A percentile compares a stretch with the other conserved stretches of the same genome.
phyloP scores from a whole-genome alignment of 1,140 invertebrate genomes.

The Stegodyphus mimosarum region DNA sequence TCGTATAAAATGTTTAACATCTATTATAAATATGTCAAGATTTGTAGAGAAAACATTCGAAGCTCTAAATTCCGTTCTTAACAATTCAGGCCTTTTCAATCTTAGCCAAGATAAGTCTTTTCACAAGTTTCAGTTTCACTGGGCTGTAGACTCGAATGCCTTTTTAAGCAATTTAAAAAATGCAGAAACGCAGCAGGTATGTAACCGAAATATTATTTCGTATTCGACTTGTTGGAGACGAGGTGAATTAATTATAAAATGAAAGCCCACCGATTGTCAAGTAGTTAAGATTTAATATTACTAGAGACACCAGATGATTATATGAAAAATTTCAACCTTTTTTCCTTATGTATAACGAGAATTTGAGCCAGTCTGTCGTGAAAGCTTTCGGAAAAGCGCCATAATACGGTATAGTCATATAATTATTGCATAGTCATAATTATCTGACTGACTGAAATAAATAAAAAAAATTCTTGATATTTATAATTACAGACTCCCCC shows the following conservation, averaged over 20 bases:
- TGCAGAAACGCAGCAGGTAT: conserved; percentile 31
- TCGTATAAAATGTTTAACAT: not conserved
- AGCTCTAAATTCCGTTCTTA: conserved; percentile 41
- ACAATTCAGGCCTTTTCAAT: conserved; percentile 37
- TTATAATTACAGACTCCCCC: too few relatives aligned
- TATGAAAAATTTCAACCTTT: not conserved
- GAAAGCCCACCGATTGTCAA: not conserved
- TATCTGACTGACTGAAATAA: too few relatives aligned
- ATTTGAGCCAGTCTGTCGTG: not conserved
- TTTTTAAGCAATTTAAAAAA: conserved; percentile 26
- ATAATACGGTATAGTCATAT: too few relatives aligned
- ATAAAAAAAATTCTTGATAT: too few relatives aligned
- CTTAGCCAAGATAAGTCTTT: conserved; percentile 31
- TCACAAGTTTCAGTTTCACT: conserved; percentile 16
- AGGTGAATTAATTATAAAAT: not conserved
- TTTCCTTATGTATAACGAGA: not conserved
- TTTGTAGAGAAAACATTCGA: conserved; percentile 50
- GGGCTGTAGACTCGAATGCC: conserved; percentile 17
- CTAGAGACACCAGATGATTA: not conserved
- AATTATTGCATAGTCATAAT: too few relatives aligned
- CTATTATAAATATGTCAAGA: conserved; percentile 15
- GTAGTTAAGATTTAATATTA: not conserved
- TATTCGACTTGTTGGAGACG: not conserved
- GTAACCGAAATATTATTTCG: not conserved
- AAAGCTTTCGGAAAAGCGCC: not conserved